Evolutionary conservation across 2,113 vertebrate species (phyloP).

Genomic region (Tragelaphus imberbis): DNA sequence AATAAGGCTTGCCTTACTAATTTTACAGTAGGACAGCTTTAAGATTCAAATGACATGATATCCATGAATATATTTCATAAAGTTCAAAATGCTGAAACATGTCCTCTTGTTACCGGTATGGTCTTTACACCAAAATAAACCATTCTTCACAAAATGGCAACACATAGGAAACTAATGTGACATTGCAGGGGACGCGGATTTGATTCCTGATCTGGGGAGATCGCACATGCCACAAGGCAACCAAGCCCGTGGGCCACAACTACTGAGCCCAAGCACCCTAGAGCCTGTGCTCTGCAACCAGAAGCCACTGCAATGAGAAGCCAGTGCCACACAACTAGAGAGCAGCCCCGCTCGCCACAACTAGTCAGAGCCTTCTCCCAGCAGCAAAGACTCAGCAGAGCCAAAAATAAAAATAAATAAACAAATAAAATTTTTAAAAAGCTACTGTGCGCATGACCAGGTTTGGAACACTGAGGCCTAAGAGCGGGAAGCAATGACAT

Average conservation of each 20-base stretch:
- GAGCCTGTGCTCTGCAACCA: neutral
- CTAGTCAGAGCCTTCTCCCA: neutral
- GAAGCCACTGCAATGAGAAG: neutral
- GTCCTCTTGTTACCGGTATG: neutral
- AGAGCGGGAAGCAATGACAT: neutral
- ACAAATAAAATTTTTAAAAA: neutral
- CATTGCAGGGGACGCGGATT: neutral
- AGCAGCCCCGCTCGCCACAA: neutral
- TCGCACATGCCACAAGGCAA: neutral
- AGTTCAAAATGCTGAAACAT: neutral
- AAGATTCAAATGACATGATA: neutral
- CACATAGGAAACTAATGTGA: neutral
- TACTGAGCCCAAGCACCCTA: neutral
- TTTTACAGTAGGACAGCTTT: neutral
- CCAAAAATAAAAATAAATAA: neutral
- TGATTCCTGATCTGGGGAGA: neutral
- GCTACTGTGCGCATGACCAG: neutral
- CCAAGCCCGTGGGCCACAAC: neutral
- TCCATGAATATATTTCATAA: neutral
- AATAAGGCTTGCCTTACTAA: neutral
- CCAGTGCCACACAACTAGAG: neutral
- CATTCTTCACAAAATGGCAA: neutral
- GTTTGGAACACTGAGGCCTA: neutral
- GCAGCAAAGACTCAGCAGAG: neutral
- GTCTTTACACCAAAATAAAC: neutral